These are phyloP conservation scores for Collichthys lucidus DNA, from an alignment of 2,113 vertebrate species.

Conservation along the genomic window DNA sequence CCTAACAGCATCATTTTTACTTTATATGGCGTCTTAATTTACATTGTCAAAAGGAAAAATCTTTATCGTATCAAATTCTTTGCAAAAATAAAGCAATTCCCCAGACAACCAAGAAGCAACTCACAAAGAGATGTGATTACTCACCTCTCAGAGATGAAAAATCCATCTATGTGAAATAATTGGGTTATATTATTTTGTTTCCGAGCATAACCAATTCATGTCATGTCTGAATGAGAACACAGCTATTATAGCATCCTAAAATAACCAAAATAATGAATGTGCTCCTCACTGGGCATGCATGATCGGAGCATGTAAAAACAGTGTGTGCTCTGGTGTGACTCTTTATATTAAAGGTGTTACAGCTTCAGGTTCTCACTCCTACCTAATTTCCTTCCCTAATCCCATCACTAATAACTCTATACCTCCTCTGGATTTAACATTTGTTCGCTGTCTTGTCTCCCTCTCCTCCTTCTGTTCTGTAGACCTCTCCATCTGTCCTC, in stretches of 20 bases:
- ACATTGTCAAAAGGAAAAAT: slow-evolving; percentile 7
- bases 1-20: slow-evolving; percentile 2
- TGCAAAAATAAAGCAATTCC: slow-evolving; percentile 49
- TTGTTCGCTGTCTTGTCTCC: slow-evolving; percentile 53
- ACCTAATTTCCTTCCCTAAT: slow-evolving; percentile 29
- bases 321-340: slow-evolving; percentile 3
- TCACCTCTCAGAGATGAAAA: not conserved
- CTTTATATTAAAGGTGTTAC: slow-evolving; percentile 22
- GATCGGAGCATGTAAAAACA: not conserved
- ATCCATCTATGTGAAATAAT: slow-evolving; percentile 57
- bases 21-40: not conserved
- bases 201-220: slow-evolving; percentile 47
- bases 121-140: slow-evolving; percentile 44
- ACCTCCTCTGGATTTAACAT: slow-evolving; percentile 53
- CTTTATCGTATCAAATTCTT: slow-evolving; percentile 47
- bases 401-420: slow-evolving; percentile 39
- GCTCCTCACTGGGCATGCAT: not conserved
- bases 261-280: slow-evolving; percentile 44
- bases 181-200: slow-evolving; percentile 50
- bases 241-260: slow-evolving; percentile 30
- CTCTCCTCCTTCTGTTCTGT: slow-evolving; percentile 54
- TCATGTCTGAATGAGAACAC: slow-evolving; percentile 56
- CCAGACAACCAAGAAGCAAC: slow-evolving; percentile 60
- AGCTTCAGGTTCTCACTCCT: not conserved
- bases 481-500: slow-evolving; percentile 66